phyloP scores from a whole-genome alignment of 2,888 invertebrate species.

The Eurytoma californica region DNA sequence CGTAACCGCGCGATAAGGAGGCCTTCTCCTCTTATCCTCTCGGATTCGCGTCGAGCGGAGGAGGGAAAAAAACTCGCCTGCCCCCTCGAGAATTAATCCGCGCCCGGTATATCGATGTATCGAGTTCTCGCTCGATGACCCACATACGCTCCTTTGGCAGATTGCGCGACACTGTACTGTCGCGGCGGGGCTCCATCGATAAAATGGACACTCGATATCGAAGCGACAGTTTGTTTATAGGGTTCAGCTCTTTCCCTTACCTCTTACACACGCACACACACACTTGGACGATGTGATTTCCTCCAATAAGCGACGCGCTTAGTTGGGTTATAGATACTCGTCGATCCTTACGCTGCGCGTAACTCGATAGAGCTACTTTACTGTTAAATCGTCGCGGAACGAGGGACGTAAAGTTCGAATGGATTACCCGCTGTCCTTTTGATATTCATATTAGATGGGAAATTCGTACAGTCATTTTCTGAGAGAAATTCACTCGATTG shows the following conservation, averaged over 20 bases:
- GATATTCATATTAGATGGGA: too few species aligned
- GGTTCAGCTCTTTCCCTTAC: background rate
- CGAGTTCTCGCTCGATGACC: conserved; percentile 35
- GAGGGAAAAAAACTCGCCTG: background rate
- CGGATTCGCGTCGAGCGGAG: background rate
- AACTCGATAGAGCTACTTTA: conserved; percentile 3
- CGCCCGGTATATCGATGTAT: conserved; percentile 22
- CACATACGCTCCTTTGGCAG: background rate
- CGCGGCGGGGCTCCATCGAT: conserved; percentile 11
- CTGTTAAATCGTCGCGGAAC: conserved; percentile 12
- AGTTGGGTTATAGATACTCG: conserved; percentile 1
- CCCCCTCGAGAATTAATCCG: conserved; percentile 25
- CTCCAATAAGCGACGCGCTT: background rate
- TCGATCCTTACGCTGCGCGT: conserved; percentile 15
- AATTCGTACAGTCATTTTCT: too few species aligned
- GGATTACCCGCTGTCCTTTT: background rate
- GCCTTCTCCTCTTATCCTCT: background rate
- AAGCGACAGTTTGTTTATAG: conserved; percentile 17
- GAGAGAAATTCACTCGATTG: too few species aligned
- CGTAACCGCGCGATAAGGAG: conserved; percentile 1
- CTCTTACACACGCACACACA: too few species aligned
- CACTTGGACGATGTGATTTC: background rate
- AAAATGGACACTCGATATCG: conserved; percentile 31
- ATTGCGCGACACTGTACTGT: background rate
- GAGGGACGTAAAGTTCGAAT: background rate